These are phyloP conservation scores for Actinia equina DNA, from an alignment of 64 coral and sea anemone species.

Conservation along the genomic window DNA sequence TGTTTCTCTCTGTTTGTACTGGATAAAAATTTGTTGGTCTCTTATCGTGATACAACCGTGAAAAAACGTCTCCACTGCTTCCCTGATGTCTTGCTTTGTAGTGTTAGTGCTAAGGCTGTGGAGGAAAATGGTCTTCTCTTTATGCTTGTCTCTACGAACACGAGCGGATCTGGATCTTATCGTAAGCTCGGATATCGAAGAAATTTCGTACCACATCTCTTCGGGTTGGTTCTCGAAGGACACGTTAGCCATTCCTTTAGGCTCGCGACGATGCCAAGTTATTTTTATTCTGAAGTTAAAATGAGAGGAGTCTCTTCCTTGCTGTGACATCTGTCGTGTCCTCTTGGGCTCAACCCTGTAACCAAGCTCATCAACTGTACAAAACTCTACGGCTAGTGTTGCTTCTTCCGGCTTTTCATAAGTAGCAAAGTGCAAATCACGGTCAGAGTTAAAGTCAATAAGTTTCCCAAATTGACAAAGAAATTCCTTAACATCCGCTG, in stretches of 20 bases:
- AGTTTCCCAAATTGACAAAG: conserved; percentile 31
- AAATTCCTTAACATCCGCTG: neutral
- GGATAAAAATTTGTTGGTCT: conserved; percentile 5
- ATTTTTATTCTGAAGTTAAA: conserved; percentile 28
- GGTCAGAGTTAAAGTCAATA: neutral
- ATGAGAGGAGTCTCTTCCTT: neutral
- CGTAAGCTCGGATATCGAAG: neutral
- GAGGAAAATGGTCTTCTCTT: conserved; percentile 5
- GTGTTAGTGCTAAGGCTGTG: neutral
- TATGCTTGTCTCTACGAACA: neutral
- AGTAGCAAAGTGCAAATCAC: conserved; percentile 31
- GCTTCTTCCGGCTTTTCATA: conserved; percentile 35
- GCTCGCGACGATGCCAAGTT: conserved; percentile 30
- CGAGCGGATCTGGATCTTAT: neutral
- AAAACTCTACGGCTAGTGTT: neutral
- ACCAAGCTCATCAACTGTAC: neutral
- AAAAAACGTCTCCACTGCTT: conserved; percentile 9
- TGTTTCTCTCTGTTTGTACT: conserved; percentile 18
- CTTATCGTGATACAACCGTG: neutral
- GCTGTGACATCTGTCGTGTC: neutral
- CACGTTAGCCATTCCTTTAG: conserved; percentile 29
- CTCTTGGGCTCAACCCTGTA: neutral
- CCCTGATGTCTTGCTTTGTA: conserved; percentile 32
- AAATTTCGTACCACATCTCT: neutral
- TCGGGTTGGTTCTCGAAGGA: neutral